Base-by-base conservation (phyloP, 2,888 invertebrate genomes). In the Caprella mutica region DNA sequence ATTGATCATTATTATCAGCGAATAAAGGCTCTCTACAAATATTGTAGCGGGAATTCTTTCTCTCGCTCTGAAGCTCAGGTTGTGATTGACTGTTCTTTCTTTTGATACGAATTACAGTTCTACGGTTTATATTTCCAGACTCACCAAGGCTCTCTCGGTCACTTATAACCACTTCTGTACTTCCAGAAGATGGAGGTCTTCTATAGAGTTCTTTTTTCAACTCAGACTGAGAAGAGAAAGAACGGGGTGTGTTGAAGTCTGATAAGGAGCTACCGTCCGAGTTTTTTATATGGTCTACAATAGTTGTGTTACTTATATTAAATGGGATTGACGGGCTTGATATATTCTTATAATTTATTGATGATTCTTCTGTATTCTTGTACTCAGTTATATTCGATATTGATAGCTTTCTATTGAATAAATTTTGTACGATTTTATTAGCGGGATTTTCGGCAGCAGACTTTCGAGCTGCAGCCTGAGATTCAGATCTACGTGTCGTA, bases 61-160 rank as follows among this genome's bases (percentile, higher is more conserved):
- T 19, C n/a, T 33, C 38, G 17, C 19, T 30, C 29, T 43, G 4
- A 14, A 55, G 17, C 24, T 26, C 44, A 30, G 46, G 55, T 1
- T 27, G 55, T 2, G 64, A 64, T 55, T 55, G 59, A 40, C 60
- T 61, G 21, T 52, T 60, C 54, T 64, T 64, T 42, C 56, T 55
- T 48, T 35, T 57, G 40, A 64, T 64, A 29, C 51, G 55, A 29
- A 64, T 64, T 42, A 64, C 64, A 12, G 64, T 64, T 33, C 58
- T 51, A 14, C 59, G 42, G 24, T 58, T 64, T 12, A 60, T 58
- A 14, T 55, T 42, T 1, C 64, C 64, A 8, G 64, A 60, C 40
- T 60, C 60, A 2, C 60, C 60, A 5, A 64, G 48, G 30, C 64
- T 64, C 42, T 64, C 64, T 3, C 60, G 35, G 51, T 64, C 64